Evolutionary conservation across 2,113 vertebrate genomes (phyloP).

Genomic region (Lagopus leucura): DNA sequence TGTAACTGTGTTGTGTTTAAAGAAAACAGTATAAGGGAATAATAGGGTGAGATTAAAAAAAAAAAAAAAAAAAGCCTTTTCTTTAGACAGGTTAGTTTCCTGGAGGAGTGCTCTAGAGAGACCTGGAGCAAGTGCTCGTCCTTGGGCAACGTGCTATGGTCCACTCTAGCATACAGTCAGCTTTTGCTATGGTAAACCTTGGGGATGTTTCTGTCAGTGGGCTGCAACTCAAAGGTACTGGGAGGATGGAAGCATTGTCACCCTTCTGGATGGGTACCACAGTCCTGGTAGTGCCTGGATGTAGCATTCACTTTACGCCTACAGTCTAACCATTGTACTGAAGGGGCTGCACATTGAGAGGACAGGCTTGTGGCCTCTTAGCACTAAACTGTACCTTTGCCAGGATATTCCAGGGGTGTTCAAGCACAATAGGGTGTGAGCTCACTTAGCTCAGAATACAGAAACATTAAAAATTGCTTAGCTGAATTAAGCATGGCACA

Average conservation of each 20-base stretch:
- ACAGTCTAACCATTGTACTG: not conserved
- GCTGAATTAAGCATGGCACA: not conserved
- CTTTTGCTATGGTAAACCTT: not conserved
- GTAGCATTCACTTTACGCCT: not conserved
- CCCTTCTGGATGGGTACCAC: not conserved
- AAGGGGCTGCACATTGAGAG: fast-evolving
- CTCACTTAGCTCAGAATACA: not conserved
- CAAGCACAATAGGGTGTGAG: not conserved
- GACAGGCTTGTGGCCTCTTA: not conserved
- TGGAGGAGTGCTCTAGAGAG: not conserved
- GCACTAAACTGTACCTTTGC: no score
- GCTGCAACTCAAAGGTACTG: not conserved
- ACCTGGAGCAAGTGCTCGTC: not conserved
- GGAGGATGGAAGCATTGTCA: not conserved
- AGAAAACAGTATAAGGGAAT: not conserved
- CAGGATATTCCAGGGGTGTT: not conserved
- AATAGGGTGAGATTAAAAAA: not conserved
- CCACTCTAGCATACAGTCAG: not conserved
- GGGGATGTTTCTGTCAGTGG: not conserved
- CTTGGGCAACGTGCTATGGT: not conserved
- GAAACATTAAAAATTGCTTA: not conserved
- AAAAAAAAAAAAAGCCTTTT: not conserved
- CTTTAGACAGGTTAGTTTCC: not conserved
- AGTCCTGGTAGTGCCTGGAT: not conserved
- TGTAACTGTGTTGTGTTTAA: not conserved